Conservation (phyloP, 2,888 invertebrate genomes). For the Teleogryllus oceanicus region DNA sequence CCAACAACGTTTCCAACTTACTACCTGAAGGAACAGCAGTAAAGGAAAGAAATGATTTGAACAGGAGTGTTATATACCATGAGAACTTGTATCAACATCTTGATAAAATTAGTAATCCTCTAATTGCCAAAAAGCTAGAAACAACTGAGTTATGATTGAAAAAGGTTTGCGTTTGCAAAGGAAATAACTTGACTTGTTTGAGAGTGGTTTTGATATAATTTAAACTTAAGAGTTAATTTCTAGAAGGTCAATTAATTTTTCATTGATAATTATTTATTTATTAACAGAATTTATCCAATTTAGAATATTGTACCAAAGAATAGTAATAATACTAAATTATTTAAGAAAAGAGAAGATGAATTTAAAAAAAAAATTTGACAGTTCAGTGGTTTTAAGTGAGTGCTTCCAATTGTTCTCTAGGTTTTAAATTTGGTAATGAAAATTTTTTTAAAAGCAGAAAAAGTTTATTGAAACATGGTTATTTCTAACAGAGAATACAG, state of each 20-base stretch:
- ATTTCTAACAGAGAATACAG: too few relatives aligned
- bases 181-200: too few relatives aligned
- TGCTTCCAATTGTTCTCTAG: background rate
- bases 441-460: background rate
- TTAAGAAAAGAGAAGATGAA: too few relatives aligned
- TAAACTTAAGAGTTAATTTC: too few relatives aligned
- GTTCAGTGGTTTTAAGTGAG: background rate
- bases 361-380: background rate
- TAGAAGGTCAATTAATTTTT: too few relatives aligned
- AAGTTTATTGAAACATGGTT: background rate
- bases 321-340: background rate
- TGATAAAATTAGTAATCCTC: slow-evolving; percentile 63
- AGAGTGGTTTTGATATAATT: too few relatives aligned
- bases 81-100: slow-evolving; percentile 71
- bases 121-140: slow-evolving; percentile 68
- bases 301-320: background rate
- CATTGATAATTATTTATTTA: background rate
- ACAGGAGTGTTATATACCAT: slow-evolving; percentile 42
- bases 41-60: slow-evolving; percentile 48
- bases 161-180: background rate
- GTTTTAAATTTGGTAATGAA: background rate
- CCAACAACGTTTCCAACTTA: slow-evolving; percentile 41
- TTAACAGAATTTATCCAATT: background rate
- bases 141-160: slow-evolving; percentile 65
- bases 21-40: slow-evolving; percentile 36